A percentile compares a stretch with the other conserved stretches of the same genome.
phyloP scores from a whole-genome alignment of 2,797 vertebrate genomes.

The Melanotaenia trifasciata region DNA sequence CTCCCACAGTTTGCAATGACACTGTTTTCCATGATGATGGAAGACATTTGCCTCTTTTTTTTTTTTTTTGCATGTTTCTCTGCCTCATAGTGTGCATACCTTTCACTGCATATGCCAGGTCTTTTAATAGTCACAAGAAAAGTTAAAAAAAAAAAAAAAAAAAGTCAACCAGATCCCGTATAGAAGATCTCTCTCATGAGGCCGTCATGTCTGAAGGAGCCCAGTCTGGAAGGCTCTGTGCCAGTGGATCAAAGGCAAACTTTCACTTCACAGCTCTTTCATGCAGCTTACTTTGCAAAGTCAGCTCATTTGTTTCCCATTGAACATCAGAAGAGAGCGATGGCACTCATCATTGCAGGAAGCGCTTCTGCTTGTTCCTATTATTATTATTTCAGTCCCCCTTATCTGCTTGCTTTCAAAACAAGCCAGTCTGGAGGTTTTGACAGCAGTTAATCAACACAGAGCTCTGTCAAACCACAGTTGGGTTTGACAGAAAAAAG shows the following conservation, averaged over 20 bases:
- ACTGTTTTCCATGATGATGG: slow-evolving; percentile 17
- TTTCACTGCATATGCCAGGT: neutral
- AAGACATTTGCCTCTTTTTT: slow-evolving; percentile 19
- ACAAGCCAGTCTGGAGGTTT: slow-evolving; percentile 8
- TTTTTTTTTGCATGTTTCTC: slow-evolving; percentile 7
- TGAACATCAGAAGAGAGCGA: slow-evolving; percentile 50
- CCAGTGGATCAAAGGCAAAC: slow-evolving; percentile 65
- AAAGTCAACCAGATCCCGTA: neutral
- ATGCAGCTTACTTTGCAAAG: slow-evolving; percentile 38
- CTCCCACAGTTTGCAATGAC: slow-evolving; percentile 30
- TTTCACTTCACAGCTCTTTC: slow-evolving; percentile 51
- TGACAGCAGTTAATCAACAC: neutral
- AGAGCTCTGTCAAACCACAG: neutral
- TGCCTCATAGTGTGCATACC: neutral
- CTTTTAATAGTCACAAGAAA: slow-evolving; percentile 2
- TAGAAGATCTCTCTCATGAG: slow-evolving; percentile 33
- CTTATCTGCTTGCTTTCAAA: slow-evolving; percentile 12
- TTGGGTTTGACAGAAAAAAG: neutral
- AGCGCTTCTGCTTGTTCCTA: slow-evolving; percentile 9
- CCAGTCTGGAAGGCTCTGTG: slow-evolving; percentile 32
- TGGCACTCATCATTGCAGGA: slow-evolving; percentile 23
- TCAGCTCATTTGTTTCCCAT: slow-evolving; percentile 63
- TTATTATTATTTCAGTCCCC: slow-evolving; percentile 10
- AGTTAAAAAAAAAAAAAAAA: neutral
- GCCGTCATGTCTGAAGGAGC: slow-evolving; percentile 27